Percentiles rank a stretch among this genome's conserved stretches.
phyloP scores from a whole-genome alignment of 2,888 invertebrate species.

The Erebia ligea region DNA sequence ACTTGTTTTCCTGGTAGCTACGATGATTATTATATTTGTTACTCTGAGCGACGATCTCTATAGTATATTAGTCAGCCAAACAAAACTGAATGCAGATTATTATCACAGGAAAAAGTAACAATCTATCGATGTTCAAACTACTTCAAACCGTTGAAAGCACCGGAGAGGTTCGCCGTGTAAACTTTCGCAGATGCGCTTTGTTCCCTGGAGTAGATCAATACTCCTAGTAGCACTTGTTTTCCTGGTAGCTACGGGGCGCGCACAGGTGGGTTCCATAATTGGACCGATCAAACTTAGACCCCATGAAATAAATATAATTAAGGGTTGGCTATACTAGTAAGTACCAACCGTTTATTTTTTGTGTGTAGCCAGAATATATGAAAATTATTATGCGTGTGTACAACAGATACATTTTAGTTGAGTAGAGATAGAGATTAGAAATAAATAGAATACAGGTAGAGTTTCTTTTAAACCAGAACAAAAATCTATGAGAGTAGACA shows the following conservation, averaged over 20 bases:
- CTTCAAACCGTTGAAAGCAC: slow-evolving; percentile 49
- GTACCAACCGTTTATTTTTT: not conserved
- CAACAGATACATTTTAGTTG: too few relatives aligned
- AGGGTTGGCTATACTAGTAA: not conserved
- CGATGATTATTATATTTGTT: not conserved
- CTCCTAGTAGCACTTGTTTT: slow-evolving; percentile 47
- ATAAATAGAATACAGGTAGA: too few relatives aligned
- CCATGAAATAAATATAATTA: slow-evolving; percentile 6
- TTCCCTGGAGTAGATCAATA: slow-evolving; percentile 58
- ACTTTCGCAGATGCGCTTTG: slow-evolving; percentile 53
- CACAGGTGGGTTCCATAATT: slow-evolving; percentile 27
- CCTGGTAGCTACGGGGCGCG: slow-evolving; percentile 48
- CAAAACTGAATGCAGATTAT: not conserved
- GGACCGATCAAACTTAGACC: slow-evolving; percentile 15
- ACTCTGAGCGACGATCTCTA: too few relatives aligned
- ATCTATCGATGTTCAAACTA: slow-evolving; percentile 46
- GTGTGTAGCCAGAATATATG: too few relatives aligned
- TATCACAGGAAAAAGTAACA: slow-evolving; percentile 32
- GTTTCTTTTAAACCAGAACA: too few relatives aligned
- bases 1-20: slow-evolving; percentile 53
- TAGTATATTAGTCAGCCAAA: too few relatives aligned
- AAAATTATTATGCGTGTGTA: too few relatives aligned
- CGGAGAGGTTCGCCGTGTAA: slow-evolving; percentile 55
- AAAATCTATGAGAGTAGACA: too few relatives aligned
- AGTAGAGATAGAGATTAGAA: too few relatives aligned